A percentile compares a stretch with the other conserved stretches of the same genome.
Conservation (phyloP, 2,888 invertebrate species). For the Aphidius colemani region DNA sequence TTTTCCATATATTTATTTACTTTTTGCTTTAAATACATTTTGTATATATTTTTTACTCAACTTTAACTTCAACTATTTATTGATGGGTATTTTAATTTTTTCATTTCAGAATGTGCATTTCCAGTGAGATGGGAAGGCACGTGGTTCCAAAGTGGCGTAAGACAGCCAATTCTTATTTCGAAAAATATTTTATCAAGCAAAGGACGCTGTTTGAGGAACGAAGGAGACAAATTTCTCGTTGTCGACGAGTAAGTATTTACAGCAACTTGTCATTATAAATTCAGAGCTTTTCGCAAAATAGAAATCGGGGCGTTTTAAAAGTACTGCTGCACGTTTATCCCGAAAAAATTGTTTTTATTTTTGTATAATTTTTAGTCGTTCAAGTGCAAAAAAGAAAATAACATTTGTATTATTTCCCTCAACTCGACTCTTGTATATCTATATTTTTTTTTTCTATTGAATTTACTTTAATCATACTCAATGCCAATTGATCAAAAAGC, state of each 20-base stretch:
- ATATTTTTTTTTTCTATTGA: no score
- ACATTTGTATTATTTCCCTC: no score
- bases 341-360: no score
- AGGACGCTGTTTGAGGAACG: conserved; percentile 81
- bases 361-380: no score
- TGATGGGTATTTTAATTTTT: conserved; percentile 37
- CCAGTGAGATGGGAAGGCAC: conserved; percentile 85
- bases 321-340: no score
- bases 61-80: background rate
- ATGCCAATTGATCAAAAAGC: no score
- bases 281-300: no score
- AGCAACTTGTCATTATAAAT: no score
- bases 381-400: no score
- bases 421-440: no score
- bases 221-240: conserved; percentile 86
- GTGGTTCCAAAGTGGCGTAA: conserved; percentile 90
- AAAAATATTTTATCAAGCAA: conserved; percentile 82
- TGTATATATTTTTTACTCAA: background rate
- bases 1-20: background rate
- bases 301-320: no score
- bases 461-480: no score
- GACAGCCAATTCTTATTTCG: conserved; percentile 82
- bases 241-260: conserved; percentile 82
- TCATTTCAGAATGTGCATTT: conserved; percentile 73
- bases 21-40: background rate